Percentiles rank a stretch among this genome's conserved stretches.
phyloP scores from a whole-genome alignment of 2,888 invertebrate genomes.

The Tryphoninae sp. region DNA sequence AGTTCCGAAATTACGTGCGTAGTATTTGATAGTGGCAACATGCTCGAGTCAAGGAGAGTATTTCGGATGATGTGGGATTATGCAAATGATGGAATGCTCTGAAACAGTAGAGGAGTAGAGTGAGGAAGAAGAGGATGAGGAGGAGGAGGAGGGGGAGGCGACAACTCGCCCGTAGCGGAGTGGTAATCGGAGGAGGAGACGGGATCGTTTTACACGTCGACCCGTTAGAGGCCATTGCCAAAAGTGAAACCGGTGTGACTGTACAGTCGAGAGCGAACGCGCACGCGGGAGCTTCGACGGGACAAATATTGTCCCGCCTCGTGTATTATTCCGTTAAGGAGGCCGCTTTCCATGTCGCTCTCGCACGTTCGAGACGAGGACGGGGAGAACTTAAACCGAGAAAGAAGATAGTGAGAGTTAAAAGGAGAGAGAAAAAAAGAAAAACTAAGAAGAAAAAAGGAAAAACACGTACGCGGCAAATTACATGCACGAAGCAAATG shows the following conservation, averaged over 20 bases:
- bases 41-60: conserved; percentile 11
- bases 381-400: conserved; percentile 30
- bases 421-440: not conserved
- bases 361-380: conserved; percentile 50
- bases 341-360: conserved; percentile 72
- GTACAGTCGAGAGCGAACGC: conserved; percentile 57
- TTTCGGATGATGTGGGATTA: conserved; percentile 32
- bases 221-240: conserved; percentile 80
- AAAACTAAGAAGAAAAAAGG: not conserved
- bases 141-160: conserved; percentile 1
- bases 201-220: conserved; percentile 42
- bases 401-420: conserved; percentile 14
- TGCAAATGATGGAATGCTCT: conserved; percentile 49
- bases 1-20: conserved; percentile 2
- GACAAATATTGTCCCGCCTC: conserved; percentile 69
- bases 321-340: conserved; percentile 68
- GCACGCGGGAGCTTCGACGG: conserved; percentile 31
- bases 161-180: not conserved
- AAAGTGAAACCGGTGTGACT: conserved; percentile 78
- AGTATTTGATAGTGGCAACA: conserved; percentile 12
- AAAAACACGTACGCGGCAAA: not conserved
- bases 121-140: not conserved
- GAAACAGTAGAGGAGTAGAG: conserved; percentile 12
- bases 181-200: not conserved
- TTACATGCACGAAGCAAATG: conserved; percentile 18